A percentile compares a stretch with the other conserved stretches of the same genome.
phyloP scores from a whole-genome alignment of 1,140 invertebrate species.

The Pomacea maculata region DNA sequence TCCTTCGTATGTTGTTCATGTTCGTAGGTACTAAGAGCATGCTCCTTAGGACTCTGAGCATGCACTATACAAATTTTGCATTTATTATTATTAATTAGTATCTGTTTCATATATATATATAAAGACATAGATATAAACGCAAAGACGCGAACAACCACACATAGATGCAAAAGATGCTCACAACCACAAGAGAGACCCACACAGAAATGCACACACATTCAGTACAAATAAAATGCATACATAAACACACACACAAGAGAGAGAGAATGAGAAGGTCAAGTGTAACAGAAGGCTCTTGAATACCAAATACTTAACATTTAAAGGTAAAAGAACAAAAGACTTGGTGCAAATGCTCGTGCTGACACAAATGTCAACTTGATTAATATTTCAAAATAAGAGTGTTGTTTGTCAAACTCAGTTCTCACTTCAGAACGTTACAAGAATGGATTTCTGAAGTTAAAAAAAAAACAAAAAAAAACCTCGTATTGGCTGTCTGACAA shows the following conservation, averaged over 20 bases:
- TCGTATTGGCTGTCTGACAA: no score
- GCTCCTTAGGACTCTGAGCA: no score
- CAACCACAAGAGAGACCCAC: background rate
- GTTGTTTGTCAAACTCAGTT: no score
- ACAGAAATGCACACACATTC: background rate
- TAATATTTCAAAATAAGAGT: slow-evolving; percentile 25
- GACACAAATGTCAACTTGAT: background rate
- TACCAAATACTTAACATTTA: background rate
- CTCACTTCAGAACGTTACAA: no score
- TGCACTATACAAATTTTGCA: no score
- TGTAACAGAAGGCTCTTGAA: background rate
- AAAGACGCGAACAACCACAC: background rate
- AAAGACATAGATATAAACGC: no score
- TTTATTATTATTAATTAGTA: no score
- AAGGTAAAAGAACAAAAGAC: background rate
- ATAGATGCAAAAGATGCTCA: background rate
- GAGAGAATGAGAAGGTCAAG: background rate
- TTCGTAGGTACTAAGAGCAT: no score
- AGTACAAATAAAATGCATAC: background rate
- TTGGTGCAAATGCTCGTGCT: background rate
- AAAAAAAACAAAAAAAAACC: no score
- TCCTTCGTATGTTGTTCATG: no score
- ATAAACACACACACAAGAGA: background rate
- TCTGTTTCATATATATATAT: no score
- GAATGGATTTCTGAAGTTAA: no score